phyloP scores from a whole-genome alignment of 2,113 vertebrate species.

The Proterorhinus semilunaris region DNA sequence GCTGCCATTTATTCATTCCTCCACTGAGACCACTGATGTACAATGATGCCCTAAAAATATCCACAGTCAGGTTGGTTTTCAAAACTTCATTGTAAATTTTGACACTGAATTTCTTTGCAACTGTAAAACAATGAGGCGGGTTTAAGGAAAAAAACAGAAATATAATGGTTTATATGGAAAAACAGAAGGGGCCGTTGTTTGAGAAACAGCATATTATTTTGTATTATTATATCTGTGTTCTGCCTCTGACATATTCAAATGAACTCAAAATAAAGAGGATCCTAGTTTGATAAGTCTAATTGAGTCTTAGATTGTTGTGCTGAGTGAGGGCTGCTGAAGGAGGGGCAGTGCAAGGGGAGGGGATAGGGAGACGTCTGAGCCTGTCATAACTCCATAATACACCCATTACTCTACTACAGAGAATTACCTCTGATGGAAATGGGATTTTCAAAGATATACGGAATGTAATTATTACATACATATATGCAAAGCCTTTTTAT shows the following conservation, averaged over 20 bases:
- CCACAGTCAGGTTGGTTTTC: too few relatives aligned
- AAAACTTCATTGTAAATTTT: too few relatives aligned
- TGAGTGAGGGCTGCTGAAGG: constrained; percentile 48
- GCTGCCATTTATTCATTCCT: constrained; percentile 64
- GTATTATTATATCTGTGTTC: not conserved
- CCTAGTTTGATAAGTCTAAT: constrained; percentile 56
- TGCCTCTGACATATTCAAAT: too few relatives aligned
- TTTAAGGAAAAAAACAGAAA: too few relatives aligned
- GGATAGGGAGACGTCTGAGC: constrained; percentile 49
- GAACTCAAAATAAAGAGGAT: too few relatives aligned
- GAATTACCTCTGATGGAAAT: constrained; percentile 79
- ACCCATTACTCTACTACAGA: constrained; percentile 73
- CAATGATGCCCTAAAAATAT: not conserved
- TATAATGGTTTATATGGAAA: too few relatives aligned
- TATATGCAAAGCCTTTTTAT: constrained; percentile 72
- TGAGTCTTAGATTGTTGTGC: constrained; percentile 67
- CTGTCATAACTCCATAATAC: constrained; percentile 78
- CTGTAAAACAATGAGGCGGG: too few relatives aligned
- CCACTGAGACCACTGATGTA: constrained; percentile 23
- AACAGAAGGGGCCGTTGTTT: not conserved
- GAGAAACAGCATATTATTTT: not conserved
- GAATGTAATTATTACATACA: constrained; percentile 80
- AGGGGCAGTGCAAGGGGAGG: constrained; percentile 38
- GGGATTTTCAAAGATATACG: constrained; percentile 78
- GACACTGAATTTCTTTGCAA: too few relatives aligned